Evolutionary conservation across 2,797 vertebrate species (phyloP), one percentile per base, ranked within the genome.

Genomic region (Enteromius thamalakanensis): DNA sequence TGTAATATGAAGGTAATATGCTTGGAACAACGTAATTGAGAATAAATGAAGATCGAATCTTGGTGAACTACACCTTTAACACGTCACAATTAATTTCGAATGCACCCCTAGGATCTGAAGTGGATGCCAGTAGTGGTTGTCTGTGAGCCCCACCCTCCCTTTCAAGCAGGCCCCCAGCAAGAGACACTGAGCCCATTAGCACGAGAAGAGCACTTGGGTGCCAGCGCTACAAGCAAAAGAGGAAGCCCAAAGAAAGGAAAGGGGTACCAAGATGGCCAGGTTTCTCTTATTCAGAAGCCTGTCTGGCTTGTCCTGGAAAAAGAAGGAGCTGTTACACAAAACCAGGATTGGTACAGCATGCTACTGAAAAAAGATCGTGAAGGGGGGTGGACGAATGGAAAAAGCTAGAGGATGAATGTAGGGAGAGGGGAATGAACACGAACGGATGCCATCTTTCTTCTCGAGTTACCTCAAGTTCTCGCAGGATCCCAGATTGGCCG

Each of bases 401-500:
- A 65, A 29, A 37, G 70, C 34, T 45, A 45, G 34, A 23, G n/a
- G 58, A 23, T 70, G 34, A 19, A 32, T 58, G n/a, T 65, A n/a
- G 75, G 15, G 29, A 37, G 60, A 76, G 37, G 70, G 68, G 55
- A 68, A 78, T 42, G 29, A 32, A 40, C 70, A 51, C 14, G 58
- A 60, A 23, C 1, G 1, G 12, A 15, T 67, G 19, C 15, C 70
- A 37, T 69, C 23, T 74, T 9, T 75, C 9, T 23, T 15, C 26
- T 4, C 15, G 19, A 78, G 6, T 86, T 87, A 88, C 89, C 87
- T 89, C 98, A 84, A 99, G 96, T 91, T 99, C 98, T 90, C 98
- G 92, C 83, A 99, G 96, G 92, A 99, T 99, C 86, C 98, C 98
- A 4, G 97, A 98, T 89, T 99, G 98, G 70, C 98, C 98, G 19